A percentile compares a stretch with the other conserved stretches of the same genome.
Conservation (phyloP, 2,113 vertebrate genomes). For the Meleagris gallopavo region DNA sequence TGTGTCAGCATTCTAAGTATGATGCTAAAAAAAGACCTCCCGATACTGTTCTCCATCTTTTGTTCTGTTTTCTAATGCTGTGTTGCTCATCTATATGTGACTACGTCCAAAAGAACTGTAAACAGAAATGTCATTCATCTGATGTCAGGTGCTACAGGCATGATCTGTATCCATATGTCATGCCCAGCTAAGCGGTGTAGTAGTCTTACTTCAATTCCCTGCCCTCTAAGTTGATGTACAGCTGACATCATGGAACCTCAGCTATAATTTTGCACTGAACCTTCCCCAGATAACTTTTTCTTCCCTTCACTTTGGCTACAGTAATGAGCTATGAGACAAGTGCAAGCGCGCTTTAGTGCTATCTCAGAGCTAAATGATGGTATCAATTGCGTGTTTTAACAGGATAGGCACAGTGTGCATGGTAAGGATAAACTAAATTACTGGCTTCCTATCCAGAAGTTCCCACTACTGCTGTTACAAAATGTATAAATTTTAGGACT, state of each 20-base stretch:
- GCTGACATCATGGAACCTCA: not conserved
- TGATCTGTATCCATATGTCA: not conserved
- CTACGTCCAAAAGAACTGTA: not conserved
- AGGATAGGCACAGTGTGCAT: not conserved
- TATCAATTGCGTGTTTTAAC: not conserved
- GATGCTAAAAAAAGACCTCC: not conserved
- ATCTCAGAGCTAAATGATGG: not conserved
- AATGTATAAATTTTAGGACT: not conserved
- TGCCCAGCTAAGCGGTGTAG: not conserved
- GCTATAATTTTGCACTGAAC: not conserved
- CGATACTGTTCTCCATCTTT: not conserved
- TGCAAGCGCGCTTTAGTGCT: not conserved
- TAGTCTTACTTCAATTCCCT: not conserved
- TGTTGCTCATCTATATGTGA: not conserved
- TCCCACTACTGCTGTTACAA: not conserved
- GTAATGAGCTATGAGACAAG: not conserved
- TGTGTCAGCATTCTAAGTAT: not conserved
- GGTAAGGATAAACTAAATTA: not conserved
- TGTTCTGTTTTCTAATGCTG: not conserved
- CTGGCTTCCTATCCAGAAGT: not conserved
- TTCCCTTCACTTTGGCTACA: not conserved
- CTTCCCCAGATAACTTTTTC: not conserved
- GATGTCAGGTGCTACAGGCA: not conserved
- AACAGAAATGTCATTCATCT: not conserved
- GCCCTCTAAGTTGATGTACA: not conserved